Base-by-base conservation (phyloP, 2,113 vertebrate species). In the Strigops habroptila region DNA sequence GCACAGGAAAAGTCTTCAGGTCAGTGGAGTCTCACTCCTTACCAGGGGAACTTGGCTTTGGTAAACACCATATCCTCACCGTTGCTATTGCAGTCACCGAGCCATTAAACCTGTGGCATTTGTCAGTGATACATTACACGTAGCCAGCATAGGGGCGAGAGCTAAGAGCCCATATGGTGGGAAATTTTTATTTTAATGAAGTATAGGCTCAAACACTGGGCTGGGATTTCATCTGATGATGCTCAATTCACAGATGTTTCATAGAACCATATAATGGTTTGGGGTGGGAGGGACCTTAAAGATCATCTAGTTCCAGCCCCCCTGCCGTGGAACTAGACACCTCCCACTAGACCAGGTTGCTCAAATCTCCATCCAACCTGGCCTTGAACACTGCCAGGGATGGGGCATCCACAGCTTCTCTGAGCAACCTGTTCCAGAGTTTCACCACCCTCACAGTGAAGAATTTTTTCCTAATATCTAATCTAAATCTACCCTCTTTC, bases 1-100 rank as follows among this genome's bases (percentile, higher is more conserved):
- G 46, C 30, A 39, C 25, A 69, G 43, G 25, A 55, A 4, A 64
- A 59, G 23, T 44, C 30, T 19, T 57, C 35, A 44, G 74, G 24
- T 13, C 35, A 44, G 30, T 35, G 14, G 33, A 93, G 18, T 25
- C 21, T 62, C 39, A 41, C 3, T 89, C 30, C 19, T 64, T 44
- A 25, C 8, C 10, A 46, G 15, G 6, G 5, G 21, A 85, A 33
- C 24, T 52, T 85, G 46, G 21, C 31, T 39, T 74, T 44, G 13
- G n/a, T 14, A 78, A 78, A 55, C 9, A 18, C 4, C 1, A 0
- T 9, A 31, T 35, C 30, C 43, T 59, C 1, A 0, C 25, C 1
- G 2, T 16, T 4, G 17, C 2, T 25, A 24, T 31, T 13, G 53
- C 30, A 43, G 37, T 28, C 60, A 70, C 30, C 0, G 1, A 62